Evolutionary conservation across 2,113 vertebrate genomes (phyloP).

Genomic region (Seriola aureovittata): DNA sequence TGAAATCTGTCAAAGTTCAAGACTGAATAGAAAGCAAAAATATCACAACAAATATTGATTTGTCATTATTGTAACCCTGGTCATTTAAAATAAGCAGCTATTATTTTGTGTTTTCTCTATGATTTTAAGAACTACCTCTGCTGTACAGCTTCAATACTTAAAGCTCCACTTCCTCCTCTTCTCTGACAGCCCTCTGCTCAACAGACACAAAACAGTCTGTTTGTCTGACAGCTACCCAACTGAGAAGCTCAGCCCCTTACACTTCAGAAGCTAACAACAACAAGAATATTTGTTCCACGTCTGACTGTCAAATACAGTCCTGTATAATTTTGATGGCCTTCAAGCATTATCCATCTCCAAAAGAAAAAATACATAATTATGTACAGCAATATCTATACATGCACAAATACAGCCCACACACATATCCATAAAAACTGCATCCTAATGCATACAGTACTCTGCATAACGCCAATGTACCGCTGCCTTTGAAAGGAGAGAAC

Average conservation of each 20-base stretch:
- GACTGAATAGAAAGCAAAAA: too few relatives aligned
- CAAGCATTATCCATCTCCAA: not conserved
- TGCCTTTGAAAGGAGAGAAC: slow-evolving; percentile 28
- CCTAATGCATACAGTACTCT: not conserved
- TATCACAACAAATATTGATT: too few relatives aligned
- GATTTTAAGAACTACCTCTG: not conserved
- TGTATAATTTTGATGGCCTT: not conserved
- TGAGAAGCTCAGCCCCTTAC: slow-evolving; percentile 37
- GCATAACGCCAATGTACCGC: not conserved
- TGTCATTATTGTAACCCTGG: too few relatives aligned
- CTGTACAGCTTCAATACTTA: not conserved
- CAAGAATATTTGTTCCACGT: slow-evolving; percentile 17
- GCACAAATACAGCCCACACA: slow-evolving; percentile 35
- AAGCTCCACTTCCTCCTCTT: slow-evolving; percentile 2
- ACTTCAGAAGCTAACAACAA: not conserved
- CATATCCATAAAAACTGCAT: not conserved
- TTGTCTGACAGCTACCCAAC: slow-evolving; percentile 28
- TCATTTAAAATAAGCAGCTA: too few relatives aligned
- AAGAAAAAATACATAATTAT: not conserved
- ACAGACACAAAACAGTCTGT: not conserved
- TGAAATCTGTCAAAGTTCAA: too few relatives aligned
- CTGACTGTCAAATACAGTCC: slow-evolving; percentile 22
- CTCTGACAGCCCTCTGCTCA: slow-evolving; percentile 20
- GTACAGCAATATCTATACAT: slow-evolving; percentile 7
- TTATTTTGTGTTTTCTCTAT: too few relatives aligned